Evolutionary conservation across 1,140 invertebrate genomes (phyloP), one percentile per base, ranked within the genome.

Genomic region (Drosophila hydei): DNA sequence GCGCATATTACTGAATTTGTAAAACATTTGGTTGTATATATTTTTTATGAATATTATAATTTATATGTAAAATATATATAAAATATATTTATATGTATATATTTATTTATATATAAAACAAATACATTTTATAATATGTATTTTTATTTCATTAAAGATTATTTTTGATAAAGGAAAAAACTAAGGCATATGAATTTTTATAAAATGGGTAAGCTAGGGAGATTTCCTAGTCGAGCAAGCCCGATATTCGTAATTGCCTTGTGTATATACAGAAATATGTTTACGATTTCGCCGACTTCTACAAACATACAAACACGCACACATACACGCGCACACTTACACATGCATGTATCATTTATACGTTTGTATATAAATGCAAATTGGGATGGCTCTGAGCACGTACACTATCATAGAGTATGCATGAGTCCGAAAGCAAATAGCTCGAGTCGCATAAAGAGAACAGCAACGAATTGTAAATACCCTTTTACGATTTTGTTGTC

Each of bases 341-440:
- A 14, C 4, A 40, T 40, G n/a, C 6, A 40, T n/a, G 38, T 8
- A 42, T 18, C 38, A 42, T 42, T 42, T 16, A 18, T 65, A 14
- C 3, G 23, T 30, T 16, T 8, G 14, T 58, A 12, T 36, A 5
- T 25, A 59, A 54, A 72, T 77, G 75, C 62, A 65, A 79, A 84
- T 55, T 69, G 72, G 60, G 25, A 62, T 56, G 16, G 12, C 55
- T 62, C 0, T 19, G 19, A 19, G 56, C 72, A 67, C 80, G 60
- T 84, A 63, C 68, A 36, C 16, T 11, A 27, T 43, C 43, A 68
- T 80, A 77, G 51, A 84, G 64, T 73, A 85, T 80, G 80, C 81
- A 85, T 69, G 67, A 61, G 67, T 18, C 58, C 40, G 38, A 43
- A 7, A 8, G 8, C 21, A 60, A 43, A 45, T 27, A 30, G 23